Conservation (phyloP, 2,888 invertebrate genomes). For the Lapara coniferarum region DNA sequence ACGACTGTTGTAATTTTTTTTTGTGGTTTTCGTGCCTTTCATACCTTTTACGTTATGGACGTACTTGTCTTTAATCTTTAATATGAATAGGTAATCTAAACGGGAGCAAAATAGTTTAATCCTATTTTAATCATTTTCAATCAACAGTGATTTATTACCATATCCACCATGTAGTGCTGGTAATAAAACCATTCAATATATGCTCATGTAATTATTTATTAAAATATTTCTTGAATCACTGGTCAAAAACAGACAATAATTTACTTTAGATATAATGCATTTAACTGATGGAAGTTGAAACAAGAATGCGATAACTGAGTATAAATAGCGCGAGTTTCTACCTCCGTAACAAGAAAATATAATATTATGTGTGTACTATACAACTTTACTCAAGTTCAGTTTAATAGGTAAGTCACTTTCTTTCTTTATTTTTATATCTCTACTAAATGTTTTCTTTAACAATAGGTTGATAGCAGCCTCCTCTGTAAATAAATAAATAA, state of each 20-base stretch:
- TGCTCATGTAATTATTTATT: conserved; percentile 3
- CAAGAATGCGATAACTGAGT: conserved; percentile 11
- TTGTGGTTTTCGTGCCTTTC: too few relatives aligned
- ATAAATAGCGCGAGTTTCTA: conserved; percentile 39
- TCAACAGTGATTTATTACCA: too few relatives aligned
- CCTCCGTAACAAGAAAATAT: conserved; percentile 48
- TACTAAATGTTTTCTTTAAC: conserved; percentile 82
- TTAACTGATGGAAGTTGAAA: not conserved
- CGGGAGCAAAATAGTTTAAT: too few relatives aligned
- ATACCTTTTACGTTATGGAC: too few relatives aligned
- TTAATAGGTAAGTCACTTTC: conserved; percentile 74
- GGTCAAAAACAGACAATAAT: not conserved
- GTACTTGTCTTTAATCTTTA: too few relatives aligned
- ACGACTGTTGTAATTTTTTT: too few relatives aligned
- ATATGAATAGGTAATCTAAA: too few relatives aligned
- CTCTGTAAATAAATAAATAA: conserved; percentile 73
- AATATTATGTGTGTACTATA: conserved; percentile 38
- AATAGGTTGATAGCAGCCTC: conserved; percentile 84
- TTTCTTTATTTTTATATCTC: conserved; percentile 79
- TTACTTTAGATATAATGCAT: not conserved
- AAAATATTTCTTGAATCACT: conserved; percentile 1
- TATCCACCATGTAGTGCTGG: too few relatives aligned
- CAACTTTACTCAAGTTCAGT: conserved; percentile 68
- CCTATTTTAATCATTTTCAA: too few relatives aligned
- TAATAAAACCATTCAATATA: not conserved